phyloP scores from a whole-genome alignment of 64 coral and sea anemone genomes.

The Catalaphyllia jardinei region DNA sequence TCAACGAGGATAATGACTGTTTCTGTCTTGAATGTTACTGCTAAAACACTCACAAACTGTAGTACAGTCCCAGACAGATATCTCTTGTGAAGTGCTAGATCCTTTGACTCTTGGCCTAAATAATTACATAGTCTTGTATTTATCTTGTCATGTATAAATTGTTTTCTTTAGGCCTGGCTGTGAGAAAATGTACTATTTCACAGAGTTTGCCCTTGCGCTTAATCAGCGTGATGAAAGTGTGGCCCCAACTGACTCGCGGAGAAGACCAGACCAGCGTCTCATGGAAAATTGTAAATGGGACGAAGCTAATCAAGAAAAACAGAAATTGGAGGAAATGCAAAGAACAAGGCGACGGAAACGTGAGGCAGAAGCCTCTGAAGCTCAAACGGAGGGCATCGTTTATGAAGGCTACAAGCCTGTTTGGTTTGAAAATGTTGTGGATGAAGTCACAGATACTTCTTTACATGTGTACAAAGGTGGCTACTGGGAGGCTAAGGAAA shows the following conservation, averaged over 20 bases:
- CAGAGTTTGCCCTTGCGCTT: constrained; percentile 79
- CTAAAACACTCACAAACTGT: too few relatives aligned
- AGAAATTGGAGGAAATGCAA: constrained; percentile 93
- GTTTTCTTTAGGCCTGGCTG: constrained; percentile 70
- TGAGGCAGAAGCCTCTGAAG: constrained; percentile 75
- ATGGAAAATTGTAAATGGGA: constrained; percentile 95
- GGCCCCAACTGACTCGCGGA: constrained; percentile 83
- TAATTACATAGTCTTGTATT: too few relatives aligned
- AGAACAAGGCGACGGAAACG: constrained; percentile 71
- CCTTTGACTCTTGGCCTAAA: too few relatives aligned
- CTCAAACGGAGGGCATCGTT: constrained; percentile 76
- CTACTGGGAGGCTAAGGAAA: constrained; percentile 99
- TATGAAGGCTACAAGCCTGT: constrained; percentile 90
- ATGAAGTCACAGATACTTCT: constrained; percentile 68
- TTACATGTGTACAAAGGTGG: constrained; percentile 98
- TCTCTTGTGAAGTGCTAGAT: too few relatives aligned
- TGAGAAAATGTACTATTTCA: constrained; percentile 88
- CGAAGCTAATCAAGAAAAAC: constrained; percentile 90
- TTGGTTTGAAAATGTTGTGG: constrained; percentile 96
- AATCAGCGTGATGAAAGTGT: constrained; percentile 80
- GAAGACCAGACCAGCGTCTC: constrained; percentile 90
- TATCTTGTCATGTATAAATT: not conserved
- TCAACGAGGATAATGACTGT: too few relatives aligned
- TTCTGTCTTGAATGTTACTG: too few relatives aligned
- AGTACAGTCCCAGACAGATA: too few relatives aligned